Evolutionary conservation across 2,797 vertebrate genomes (phyloP).

Genomic region (Channallabes apus): DNA sequence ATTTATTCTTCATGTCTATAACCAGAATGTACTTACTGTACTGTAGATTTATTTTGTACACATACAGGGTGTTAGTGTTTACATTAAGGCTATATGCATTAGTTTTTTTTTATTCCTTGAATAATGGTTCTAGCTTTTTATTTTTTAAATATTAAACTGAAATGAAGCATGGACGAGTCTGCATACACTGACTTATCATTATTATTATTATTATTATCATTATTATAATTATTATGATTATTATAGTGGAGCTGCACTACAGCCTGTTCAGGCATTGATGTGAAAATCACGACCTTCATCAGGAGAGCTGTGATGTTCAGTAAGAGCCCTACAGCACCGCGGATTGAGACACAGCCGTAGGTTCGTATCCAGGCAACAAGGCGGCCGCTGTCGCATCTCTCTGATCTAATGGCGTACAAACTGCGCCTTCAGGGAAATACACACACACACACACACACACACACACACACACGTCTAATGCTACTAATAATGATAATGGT

Average conservation of each 20-base stretch:
- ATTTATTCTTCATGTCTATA: not conserved
- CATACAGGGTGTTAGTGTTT: not conserved
- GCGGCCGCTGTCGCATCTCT: constrained; percentile 66
- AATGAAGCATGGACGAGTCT: not conserved
- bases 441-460: not conserved
- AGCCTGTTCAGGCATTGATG: not conserved
- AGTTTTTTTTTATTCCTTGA: not conserved
- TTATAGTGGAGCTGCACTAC: not conserved
- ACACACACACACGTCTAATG: not conserved
- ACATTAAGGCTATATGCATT: not conserved
- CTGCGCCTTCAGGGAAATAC: not conserved
- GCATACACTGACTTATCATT: not conserved
- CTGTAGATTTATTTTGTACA: not conserved
- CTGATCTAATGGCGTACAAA: constrained; percentile 46
- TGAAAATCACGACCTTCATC: too few relatives aligned
- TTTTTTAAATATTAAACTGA: not conserved
- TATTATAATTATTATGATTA: too few relatives aligned
- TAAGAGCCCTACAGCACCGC: constrained; percentile 4
- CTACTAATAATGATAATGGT: too few relatives aligned
- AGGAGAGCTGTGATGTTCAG: not conserved
- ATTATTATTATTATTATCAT: too few relatives aligned
- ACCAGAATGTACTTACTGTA: not conserved
- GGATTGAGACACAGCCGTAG: constrained; percentile 35
- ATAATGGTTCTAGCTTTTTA: not conserved
- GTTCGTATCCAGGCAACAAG: constrained; percentile 66